Conservation (phyloP, 1,140 invertebrate genomes). For the Ceratosolen fusciceps region DNA sequence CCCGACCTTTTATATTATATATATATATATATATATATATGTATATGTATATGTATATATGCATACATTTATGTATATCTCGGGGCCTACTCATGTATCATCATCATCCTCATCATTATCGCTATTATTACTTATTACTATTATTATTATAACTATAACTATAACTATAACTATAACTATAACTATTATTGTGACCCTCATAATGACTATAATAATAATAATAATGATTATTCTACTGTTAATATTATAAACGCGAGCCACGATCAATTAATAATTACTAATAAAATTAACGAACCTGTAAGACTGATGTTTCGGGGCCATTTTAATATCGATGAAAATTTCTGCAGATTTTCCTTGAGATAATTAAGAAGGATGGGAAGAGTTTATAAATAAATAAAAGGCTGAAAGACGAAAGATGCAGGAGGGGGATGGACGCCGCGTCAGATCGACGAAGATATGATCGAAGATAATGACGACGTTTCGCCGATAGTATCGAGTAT, state of each 20-base stretch:
- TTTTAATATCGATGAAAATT: slow-evolving; percentile 50
- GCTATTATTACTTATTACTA: slow-evolving; percentile 25
- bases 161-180: no score
- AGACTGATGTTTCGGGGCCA: slow-evolving; percentile 69
- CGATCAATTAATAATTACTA: slow-evolving; percentile 45
- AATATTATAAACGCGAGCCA: slow-evolving; percentile 27
- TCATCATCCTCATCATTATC: slow-evolving; percentile 19
- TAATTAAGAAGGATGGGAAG: background rate
- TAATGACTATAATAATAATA: no score
- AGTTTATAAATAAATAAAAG: slow-evolving; percentile 26
- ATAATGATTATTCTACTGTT: no score
- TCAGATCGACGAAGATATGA: slow-evolving; percentile 6
- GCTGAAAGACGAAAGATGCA: slow-evolving; percentile 37
- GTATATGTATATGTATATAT: no score
- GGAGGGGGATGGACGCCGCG: slow-evolving; percentile 7
- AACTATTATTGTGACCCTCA: no score
- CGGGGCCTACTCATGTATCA: background rate
- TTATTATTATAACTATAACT: no score
- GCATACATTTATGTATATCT: background rate
- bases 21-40: no score
- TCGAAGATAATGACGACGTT: no score
- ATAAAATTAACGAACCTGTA: slow-evolving; percentile 59
- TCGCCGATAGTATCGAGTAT: slow-evolving; percentile 43
- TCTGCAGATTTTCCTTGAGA: slow-evolving; percentile 34
- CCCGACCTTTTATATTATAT: no score